Evolutionary conservation across 2,888 invertebrate genomes (phyloP).

Genomic region (Horisme vitalbata): DNA sequence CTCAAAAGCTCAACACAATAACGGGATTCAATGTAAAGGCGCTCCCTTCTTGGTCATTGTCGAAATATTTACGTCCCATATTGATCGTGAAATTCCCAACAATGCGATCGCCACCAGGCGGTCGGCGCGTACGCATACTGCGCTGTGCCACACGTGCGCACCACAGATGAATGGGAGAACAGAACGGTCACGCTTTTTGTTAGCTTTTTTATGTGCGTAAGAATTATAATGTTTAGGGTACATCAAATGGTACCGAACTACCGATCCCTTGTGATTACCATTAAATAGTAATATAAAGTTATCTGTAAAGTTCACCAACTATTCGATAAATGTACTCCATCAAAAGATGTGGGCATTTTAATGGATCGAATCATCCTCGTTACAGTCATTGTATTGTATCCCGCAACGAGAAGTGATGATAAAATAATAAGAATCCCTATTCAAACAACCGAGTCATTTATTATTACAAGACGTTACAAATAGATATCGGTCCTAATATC

Average conservation of each 20-base stretch:
- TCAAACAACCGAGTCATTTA: constrained; percentile 31
- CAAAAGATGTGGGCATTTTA: not conserved
- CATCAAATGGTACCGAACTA: not conserved
- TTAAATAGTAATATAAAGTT: not conserved
- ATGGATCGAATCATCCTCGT: constrained; percentile 10
- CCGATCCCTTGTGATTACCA: constrained; percentile 10
- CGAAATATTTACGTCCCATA: constrained; percentile 79
- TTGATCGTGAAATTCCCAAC: constrained; percentile 78
- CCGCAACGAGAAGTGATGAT: constrained; percentile 12
- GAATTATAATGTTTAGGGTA: not conserved
- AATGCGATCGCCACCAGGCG: constrained; percentile 58
- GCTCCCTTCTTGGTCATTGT: constrained; percentile 74
- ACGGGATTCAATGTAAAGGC: constrained; percentile 54
- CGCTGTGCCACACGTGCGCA: constrained; percentile 67
- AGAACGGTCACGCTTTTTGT: constrained; percentile 26
- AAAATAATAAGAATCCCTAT: constrained; percentile 28
- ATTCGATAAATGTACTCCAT: not conserved
- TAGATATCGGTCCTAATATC: constrained; percentile 31
- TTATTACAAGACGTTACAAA: constrained; percentile 33
- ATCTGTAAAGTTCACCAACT: not conserved
- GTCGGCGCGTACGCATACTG: constrained; percentile 47
- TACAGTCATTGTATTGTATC: constrained; percentile 8
- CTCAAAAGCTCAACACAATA: constrained; percentile 17
- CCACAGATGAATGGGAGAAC: constrained; percentile 29
- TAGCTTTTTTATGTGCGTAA: constrained; percentile 1